Conservation (phyloP, 2,888 invertebrate genomes). For the Clepsis dumicolana region DNA sequence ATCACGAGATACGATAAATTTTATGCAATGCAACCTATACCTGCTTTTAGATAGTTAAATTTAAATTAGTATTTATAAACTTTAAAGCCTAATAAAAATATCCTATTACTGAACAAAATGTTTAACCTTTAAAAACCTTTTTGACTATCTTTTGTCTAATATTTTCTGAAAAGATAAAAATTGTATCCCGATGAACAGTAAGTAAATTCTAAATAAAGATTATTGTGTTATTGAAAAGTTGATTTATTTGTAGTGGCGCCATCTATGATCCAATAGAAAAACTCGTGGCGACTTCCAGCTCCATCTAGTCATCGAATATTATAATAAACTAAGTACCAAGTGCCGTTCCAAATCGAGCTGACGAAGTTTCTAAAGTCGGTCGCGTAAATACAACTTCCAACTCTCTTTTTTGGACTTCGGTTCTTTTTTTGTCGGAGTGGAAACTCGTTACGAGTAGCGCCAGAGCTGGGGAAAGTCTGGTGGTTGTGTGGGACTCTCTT, state of each 20-base stretch:
- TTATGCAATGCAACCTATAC: slow-evolving; percentile 1
- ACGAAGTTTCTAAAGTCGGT: too few species aligned
- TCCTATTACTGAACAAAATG: neutral
- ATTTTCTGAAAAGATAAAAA: neutral
- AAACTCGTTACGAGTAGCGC: too few species aligned
- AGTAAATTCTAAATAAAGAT: neutral
- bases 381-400: too few species aligned
- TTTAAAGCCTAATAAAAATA: neutral
- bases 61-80: neutral
- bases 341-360: too few species aligned
- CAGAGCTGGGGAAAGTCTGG: too few species aligned
- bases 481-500: too few species aligned
- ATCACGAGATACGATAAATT: slow-evolving; percentile 5
- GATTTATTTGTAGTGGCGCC: neutral
- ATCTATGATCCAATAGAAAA: too few species aligned
- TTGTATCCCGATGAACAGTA: neutral
- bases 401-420: too few species aligned
- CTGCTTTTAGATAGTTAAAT: neutral
- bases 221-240: neutral
- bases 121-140: neutral
- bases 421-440: too few species aligned
- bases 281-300: too few species aligned
- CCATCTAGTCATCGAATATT: too few species aligned
- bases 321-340: too few species aligned
- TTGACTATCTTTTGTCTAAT: neutral